Evolutionary conservation across 1,140 invertebrate species (phyloP).

Genomic region (Tyrophagus putrescentiae): DNA sequence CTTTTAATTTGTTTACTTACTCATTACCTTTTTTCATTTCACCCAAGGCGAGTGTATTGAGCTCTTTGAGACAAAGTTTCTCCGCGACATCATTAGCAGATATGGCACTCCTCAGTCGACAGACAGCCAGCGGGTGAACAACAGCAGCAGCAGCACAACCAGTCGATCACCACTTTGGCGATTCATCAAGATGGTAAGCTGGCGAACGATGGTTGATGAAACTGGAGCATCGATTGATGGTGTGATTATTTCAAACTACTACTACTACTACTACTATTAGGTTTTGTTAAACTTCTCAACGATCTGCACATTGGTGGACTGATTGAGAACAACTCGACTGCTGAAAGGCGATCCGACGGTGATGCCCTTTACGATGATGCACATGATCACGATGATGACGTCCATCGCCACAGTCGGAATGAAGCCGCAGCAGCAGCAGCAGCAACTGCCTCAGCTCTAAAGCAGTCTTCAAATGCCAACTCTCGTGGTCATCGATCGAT

Average conservation of each 20-base stretch:
- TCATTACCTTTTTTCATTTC: constrained; percentile 5
- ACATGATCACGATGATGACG: constrained; percentile 23
- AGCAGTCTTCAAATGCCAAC: not conserved
- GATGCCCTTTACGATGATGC: too few species aligned
- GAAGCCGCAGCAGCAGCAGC: constrained; percentile 10
- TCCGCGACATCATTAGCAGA: constrained; percentile 23
- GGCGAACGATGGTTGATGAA: too few species aligned
- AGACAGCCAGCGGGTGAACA: too few species aligned
- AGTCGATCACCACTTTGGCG: constrained; percentile 26
- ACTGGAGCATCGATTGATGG: too few species aligned
- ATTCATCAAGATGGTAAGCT: constrained; percentile 27
- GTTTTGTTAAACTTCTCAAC: constrained; percentile 14
- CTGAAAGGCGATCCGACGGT: constrained; percentile 18
- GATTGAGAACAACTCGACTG: constrained; percentile 21
- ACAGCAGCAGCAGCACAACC: not conserved
- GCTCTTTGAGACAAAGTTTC: constrained; percentile 22
- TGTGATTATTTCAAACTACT: too few species aligned
- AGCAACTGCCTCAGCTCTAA: constrained; percentile 21
- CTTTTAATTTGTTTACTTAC: constrained; percentile 23
- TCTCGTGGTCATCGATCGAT: not conserved
- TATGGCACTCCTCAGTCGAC: too few species aligned
- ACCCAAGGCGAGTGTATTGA: constrained; percentile 20
- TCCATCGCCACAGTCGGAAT: constrained; percentile 12
- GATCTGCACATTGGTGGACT: constrained; percentile 14
- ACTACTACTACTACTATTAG: not conserved